A percentile compares a stretch with the other conserved stretches of the same genome.
These are phyloP conservation scores for Hydractinia echinata DNA, from an alignment of 30 jellyfish, hydroid and myxozoan genomes.

Conservation along the genomic window DNA sequence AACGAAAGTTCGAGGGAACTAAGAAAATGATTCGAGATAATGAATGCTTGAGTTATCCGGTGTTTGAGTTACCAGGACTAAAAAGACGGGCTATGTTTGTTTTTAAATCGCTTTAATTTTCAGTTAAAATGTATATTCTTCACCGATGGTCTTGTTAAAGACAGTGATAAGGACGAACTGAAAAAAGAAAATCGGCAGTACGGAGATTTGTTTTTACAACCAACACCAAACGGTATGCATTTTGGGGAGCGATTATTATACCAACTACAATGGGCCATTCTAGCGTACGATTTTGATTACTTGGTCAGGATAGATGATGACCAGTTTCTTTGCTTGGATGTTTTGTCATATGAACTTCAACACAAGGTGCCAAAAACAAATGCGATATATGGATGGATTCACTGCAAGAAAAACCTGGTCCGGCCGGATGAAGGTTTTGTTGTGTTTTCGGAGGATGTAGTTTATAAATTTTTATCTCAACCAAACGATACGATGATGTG, in stretches of 20 bases:
- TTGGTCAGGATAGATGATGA: conserved; percentile 82
- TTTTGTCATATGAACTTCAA: conserved; percentile 51
- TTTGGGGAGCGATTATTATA: conserved; percentile 75
- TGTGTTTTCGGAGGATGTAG: conserved; percentile 61
- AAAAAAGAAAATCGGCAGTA: conserved; percentile 33
- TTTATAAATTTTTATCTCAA: conserved; percentile 54
- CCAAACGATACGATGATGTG: conserved; percentile 43
- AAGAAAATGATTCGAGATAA: too few relatives aligned
- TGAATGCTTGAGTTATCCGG: too few relatives aligned
- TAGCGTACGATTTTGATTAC: conserved; percentile 64
- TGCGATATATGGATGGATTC: conserved; percentile 72
- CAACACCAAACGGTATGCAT: conserved; percentile 59
- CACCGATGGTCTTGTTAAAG: conserved; percentile 38
- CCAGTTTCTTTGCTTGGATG: conserved; percentile 52
- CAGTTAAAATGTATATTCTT: conserved; percentile 36
- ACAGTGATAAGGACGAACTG: background rate
- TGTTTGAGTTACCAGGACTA: too few relatives aligned
- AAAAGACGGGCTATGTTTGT: too few relatives aligned
- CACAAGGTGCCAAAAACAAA: conserved; percentile 17
- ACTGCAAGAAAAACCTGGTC: conserved; percentile 46
- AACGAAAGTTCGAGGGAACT: too few relatives aligned
- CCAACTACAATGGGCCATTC: conserved; percentile 85
- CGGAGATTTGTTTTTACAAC: conserved; percentile 54
- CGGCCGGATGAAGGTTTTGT: conserved; percentile 84
- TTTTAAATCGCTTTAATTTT: background rate